These are phyloP conservation scores for Atherinosoma microstoma DNA, from an alignment of 2,797 vertebrate species.

Conservation along the genomic window DNA sequence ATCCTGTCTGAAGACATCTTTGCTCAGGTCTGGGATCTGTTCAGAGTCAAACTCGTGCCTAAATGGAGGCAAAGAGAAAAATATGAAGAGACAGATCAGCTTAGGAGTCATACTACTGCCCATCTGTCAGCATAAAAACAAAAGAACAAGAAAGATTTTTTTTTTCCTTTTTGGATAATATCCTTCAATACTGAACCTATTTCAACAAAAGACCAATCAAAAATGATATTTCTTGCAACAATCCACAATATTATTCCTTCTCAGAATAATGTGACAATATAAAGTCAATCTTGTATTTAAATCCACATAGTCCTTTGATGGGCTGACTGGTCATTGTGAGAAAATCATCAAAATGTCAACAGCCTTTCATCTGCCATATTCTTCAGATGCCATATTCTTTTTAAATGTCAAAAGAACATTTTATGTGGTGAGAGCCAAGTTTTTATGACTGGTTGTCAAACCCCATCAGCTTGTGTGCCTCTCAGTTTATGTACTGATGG, in stretches of 20 bases:
- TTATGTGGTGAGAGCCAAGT: neutral
- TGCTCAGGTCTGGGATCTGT: constrained; percentile 95
- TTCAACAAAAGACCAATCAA: neutral
- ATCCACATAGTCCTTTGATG: neutral
- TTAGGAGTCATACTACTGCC: constrained; percentile 31
- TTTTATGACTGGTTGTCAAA: constrained; percentile 38
- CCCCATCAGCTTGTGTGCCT: constrained; percentile 13
- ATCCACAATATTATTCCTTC: neutral
- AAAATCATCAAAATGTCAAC: neutral
- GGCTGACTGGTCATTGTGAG: constrained; percentile 3
- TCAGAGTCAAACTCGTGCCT: constrained; percentile 99
- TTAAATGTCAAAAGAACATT: constrained; percentile 2
- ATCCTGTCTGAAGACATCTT: constrained; percentile 94
- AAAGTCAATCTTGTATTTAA: neutral
- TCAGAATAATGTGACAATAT: neutral
- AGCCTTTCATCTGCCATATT: neutral
- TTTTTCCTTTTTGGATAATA: neutral
- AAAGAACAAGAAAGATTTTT: constrained; percentile 10
- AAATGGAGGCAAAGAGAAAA: constrained; percentile 26
- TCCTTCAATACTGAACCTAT: neutral
- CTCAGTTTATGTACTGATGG: constrained; percentile 18
- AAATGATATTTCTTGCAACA: neutral
- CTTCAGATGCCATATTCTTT: neutral
- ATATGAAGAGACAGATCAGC: constrained; percentile 7
- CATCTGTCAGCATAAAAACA: constrained; percentile 39